Evolutionary conservation across 64 coral and sea anemone genomes (phyloP).

Genomic region (Actinia tenebrosa): DNA sequence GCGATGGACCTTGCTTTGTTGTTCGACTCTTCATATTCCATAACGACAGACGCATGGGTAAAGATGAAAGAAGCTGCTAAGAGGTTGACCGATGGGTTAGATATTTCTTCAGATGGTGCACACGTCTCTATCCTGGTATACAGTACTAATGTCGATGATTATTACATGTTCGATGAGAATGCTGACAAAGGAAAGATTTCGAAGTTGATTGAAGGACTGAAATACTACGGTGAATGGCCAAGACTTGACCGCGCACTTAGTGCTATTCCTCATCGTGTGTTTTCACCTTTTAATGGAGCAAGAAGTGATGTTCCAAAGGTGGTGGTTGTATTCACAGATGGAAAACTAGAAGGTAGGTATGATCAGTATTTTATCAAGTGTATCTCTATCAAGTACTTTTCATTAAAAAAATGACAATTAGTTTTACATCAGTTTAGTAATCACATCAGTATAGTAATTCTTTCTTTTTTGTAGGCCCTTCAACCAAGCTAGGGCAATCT

Average conservation of each 20-base stretch:
- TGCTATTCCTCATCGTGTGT: background rate
- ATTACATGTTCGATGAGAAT: constrained; percentile 22
- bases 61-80: background rate
- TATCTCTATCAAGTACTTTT: no score
- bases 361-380: no score
- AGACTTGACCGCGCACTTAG: background rate
- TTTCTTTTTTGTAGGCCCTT: background rate
- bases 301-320: constrained; percentile 25
- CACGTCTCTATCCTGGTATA: constrained; percentile 26
- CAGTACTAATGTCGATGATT: background rate
- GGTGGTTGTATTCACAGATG: constrained; percentile 41
- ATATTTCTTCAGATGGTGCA: constrained; percentile 3
- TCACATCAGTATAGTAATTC: background rate
- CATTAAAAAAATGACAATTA: no score
- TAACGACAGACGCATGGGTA: background rate
- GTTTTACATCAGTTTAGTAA: no score
- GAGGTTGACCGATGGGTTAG: background rate
- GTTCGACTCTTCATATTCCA: constrained; percentile 33
- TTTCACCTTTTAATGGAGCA: background rate
- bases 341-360: background rate
- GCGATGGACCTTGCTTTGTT: constrained; percentile 26
- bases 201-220: background rate
- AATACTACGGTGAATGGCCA: background rate
- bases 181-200: background rate
- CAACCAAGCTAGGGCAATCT: background rate